phyloP scores from a whole-genome alignment of 1,140 invertebrate genomes.

The Ostrea denselamellosa region DNA sequence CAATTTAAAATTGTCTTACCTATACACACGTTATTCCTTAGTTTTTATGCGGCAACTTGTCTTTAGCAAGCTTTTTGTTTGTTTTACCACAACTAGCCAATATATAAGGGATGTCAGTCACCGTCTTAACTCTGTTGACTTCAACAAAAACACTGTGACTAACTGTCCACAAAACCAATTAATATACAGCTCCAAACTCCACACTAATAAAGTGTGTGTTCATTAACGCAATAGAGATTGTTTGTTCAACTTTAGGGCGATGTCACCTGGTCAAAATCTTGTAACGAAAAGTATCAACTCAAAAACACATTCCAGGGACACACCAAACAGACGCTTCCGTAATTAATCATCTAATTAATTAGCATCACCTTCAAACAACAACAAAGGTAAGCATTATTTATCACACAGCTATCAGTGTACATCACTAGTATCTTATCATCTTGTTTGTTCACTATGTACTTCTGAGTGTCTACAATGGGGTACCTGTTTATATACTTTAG shows the following conservation, averaged over 20 bases:
- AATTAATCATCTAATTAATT: constrained; percentile 39
- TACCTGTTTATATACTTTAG: background rate
- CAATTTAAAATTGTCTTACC: background rate
- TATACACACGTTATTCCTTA: background rate
- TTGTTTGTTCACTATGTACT: background rate
- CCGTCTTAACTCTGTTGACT: background rate
- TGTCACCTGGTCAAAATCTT: background rate
- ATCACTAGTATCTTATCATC: background rate
- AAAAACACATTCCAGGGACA: constrained; percentile 10
- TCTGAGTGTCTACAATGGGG: background rate
- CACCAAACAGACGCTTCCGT: background rate
- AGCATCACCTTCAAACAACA: background rate
- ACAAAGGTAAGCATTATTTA: background rate
- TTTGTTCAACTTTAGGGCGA: background rate
- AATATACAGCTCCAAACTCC: background rate
- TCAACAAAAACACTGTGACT: background rate
- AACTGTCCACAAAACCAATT: background rate
- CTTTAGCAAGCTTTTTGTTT: background rate
- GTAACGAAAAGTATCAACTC: background rate
- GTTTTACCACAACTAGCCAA: background rate
- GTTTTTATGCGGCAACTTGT: background rate
- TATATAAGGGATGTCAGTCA: background rate
- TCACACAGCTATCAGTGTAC: background rate
- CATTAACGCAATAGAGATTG: background rate
- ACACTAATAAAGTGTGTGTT: background rate